Conservation (phyloP, 2,888 invertebrate species). For the Caenorhabditis becei region DNA sequence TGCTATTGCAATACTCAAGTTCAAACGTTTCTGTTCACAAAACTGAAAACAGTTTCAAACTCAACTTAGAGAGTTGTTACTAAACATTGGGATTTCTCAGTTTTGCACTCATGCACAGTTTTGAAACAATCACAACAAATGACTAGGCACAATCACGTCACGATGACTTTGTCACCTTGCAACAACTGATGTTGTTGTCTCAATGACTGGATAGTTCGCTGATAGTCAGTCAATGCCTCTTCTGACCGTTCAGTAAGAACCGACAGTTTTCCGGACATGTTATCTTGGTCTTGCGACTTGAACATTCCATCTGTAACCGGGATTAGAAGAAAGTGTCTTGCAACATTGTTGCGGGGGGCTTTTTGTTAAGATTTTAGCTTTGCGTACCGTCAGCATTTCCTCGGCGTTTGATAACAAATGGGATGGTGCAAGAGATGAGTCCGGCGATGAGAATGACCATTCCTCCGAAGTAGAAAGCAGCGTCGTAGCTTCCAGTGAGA, state of each 20-base stretch:
- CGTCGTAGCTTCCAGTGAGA: conserved; percentile 89
- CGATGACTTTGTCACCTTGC: conserved; percentile 63
- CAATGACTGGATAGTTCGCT: conserved; percentile 73
- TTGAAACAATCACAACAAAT: conserved; percentile 34
- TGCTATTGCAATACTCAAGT: not conserved
- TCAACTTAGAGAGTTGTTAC: conserved; percentile 1
- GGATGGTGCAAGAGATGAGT: conserved; percentile 86
- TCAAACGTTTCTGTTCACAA: not conserved
- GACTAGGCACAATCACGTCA: conserved; percentile 36
- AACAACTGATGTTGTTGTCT: conserved; percentile 77
- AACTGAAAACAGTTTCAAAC: not conserved
- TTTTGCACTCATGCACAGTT: conserved; percentile 37
- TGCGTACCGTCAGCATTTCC: conserved; percentile 22
- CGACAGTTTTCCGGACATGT: conserved; percentile 79
- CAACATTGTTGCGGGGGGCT: conserved; percentile 47
- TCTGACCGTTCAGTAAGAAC: conserved; percentile 80
- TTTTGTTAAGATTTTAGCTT: not conserved
- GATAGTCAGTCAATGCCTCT: conserved; percentile 80
- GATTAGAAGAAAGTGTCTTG: conserved; percentile 4
- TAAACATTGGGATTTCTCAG: not conserved
- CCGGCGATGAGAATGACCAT: conserved; percentile 91
- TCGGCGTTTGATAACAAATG: conserved; percentile 73
- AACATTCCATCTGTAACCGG: conserved; percentile 40
- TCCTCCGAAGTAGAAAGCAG: conserved; percentile 94
- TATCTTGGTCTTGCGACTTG: conserved; percentile 71